These are phyloP conservation scores for Patella ulyssiponensis DNA, from an alignment of 2,888 invertebrate genomes.

Conservation along the genomic window DNA sequence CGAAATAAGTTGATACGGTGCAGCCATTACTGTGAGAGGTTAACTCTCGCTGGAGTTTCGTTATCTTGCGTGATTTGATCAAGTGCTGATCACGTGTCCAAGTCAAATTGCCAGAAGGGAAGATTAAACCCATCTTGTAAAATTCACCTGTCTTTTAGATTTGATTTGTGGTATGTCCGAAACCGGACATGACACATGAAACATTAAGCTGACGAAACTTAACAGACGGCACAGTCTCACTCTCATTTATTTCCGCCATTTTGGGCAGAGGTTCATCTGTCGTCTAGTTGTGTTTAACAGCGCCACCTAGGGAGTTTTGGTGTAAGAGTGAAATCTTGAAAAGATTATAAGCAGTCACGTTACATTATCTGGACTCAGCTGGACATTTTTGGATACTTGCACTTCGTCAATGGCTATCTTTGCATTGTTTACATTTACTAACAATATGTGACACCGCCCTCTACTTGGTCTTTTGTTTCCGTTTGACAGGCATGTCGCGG, in stretches of 20 bases:
- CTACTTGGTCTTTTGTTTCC: conserved; percentile 37
- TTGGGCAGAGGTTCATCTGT: conserved; percentile 5
- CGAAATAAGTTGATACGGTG: too few relatives aligned
- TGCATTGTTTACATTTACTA: conserved; percentile 21
- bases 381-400: conserved; percentile 12
- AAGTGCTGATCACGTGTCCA: too few relatives aligned
- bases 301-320: not conserved
- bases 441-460: conserved; percentile 24
- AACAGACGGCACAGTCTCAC: not conserved
- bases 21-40: too few relatives aligned
- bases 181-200: too few relatives aligned
- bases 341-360: conserved; percentile 11
- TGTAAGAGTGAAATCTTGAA: conserved; percentile 9
- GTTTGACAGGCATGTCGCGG: conserved; percentile 40
- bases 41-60: too few relatives aligned
- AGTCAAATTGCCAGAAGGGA: too few relatives aligned
- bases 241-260: not conserved
- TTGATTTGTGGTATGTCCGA: too few relatives aligned
- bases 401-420: conserved; percentile 10
- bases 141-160: too few relatives aligned
- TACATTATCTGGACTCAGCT: conserved; percentile 1
- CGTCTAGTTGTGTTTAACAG: not conserved
- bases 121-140: too few relatives aligned
- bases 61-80: too few relatives aligned
- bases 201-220: not conserved